Evolutionary conservation across 1,140 invertebrate species (phyloP).

Genomic region (Temnothorax curvispinosus): DNA sequence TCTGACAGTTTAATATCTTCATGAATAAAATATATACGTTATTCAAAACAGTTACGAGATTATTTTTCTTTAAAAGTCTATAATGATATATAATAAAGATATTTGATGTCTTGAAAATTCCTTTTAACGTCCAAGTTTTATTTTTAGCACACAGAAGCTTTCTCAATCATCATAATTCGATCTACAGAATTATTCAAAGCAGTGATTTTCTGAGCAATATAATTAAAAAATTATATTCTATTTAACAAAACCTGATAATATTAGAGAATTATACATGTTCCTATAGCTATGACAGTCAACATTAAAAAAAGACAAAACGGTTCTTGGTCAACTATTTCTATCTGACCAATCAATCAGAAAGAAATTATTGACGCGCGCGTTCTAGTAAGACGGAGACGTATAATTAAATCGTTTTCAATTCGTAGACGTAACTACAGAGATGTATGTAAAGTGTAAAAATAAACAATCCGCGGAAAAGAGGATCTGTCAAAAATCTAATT

Average conservation of each 20-base stretch:
- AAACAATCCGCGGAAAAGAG: background rate
- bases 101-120: background rate
- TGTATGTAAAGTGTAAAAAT: background rate
- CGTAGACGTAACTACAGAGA: background rate
- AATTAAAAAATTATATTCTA: background rate
- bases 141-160: background rate
- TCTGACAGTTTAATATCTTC: too few species aligned
- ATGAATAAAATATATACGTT: background rate
- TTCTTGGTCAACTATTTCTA: constrained; percentile 22
- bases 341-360: constrained; percentile 19
- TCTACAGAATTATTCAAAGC: background rate
- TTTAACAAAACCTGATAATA: background rate
- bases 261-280: background rate
- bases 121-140: background rate
- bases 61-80: background rate
- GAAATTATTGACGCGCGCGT: constrained; percentile 11
- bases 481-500: background rate
- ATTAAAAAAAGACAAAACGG: constrained; percentile 12
- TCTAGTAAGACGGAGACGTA: constrained; percentile 8
- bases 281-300: background rate
- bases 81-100: background rate
- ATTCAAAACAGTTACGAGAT: background rate
- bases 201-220: background rate
- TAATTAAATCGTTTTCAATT: constrained; percentile 14
- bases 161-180: background rate